These are phyloP conservation scores for Blastomussa wellsi DNA, from an alignment of 92 coral and sea anemone species.

Conservation along the genomic window DNA sequence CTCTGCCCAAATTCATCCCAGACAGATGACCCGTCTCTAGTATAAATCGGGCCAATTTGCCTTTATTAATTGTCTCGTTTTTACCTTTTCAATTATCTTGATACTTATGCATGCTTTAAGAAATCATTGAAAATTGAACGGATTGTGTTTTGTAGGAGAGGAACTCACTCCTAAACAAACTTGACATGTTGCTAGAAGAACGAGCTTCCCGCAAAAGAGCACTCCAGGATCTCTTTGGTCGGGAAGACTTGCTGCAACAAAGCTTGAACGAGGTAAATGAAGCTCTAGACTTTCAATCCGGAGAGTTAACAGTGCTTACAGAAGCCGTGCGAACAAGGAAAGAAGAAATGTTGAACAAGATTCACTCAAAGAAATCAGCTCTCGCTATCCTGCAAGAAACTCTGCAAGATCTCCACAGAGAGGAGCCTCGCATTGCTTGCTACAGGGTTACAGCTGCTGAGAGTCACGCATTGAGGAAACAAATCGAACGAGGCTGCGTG, in stretches of 20 bases:
- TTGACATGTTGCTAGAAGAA: conserved; percentile 12
- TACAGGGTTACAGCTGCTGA: conserved; percentile 8
- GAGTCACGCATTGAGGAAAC: background rate
- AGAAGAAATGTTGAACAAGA: background rate
- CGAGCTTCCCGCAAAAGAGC: conserved; percentile 3
- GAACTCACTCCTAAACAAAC: conserved; percentile 7
- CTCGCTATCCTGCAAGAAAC: background rate
- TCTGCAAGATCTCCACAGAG: background rate
- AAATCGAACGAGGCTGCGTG: background rate
- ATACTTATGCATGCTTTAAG: background rate
- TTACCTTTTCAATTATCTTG: no score
- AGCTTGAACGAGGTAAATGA: conserved; percentile 15
- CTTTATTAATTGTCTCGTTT: no score
- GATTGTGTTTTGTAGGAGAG: conserved; percentile 26
- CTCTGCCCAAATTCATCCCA: no score
- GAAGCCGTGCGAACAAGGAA: conserved; percentile 9
- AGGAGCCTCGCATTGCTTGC: background rate
- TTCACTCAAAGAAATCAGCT: background rate
- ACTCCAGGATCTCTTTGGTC: background rate
- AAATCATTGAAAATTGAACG: no score
- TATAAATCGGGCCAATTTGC: no score
- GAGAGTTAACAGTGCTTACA: background rate
- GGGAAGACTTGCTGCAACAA: background rate
- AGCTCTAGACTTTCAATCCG: conserved; percentile 21
- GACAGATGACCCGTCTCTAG: no score